Percentiles rank a stretch among this genome's conserved stretches.
Conservation (phyloP, 2,888 invertebrate genomes). For the Phaedon cochleariae region DNA sequence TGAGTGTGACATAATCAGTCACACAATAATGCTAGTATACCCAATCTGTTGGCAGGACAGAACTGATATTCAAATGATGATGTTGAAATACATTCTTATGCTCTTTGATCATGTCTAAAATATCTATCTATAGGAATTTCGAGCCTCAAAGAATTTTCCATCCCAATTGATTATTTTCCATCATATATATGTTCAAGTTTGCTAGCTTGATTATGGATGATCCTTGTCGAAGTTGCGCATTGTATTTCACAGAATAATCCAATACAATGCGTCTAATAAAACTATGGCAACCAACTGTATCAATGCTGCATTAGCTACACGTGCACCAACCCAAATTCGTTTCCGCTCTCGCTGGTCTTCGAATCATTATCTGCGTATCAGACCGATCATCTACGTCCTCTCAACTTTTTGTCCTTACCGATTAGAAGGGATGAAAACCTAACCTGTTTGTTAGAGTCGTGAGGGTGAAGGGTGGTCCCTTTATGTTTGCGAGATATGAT, state of each 20-base stretch:
- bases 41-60: too few relatives aligned
- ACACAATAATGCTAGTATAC: too few relatives aligned
- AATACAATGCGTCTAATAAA: neutral
- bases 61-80: too few relatives aligned
- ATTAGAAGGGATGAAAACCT: neutral
- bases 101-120: too few relatives aligned
- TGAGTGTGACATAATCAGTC: too few relatives aligned
- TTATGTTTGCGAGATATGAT: constrained; percentile 2
- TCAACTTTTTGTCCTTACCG: constrained; percentile 4
- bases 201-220: too few relatives aligned
- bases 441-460: constrained; percentile 2
- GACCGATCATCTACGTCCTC: constrained; percentile 3
- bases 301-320: neutral
- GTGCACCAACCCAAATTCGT: neutral
- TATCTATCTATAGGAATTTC: too few relatives aligned
- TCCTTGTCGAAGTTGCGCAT: neutral
- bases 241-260: neutral
- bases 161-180: too few relatives aligned
- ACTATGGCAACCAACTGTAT: neutral
- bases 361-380: constrained; percentile 7
- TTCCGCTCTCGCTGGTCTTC: neutral
- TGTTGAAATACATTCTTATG: too few relatives aligned
- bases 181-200: too few relatives aligned
- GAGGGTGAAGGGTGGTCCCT: constrained; percentile 7
- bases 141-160: too few relatives aligned